Evolutionary conservation across 2,113 vertebrate genomes (phyloP).

Genomic region (Thunnus thynnus): DNA sequence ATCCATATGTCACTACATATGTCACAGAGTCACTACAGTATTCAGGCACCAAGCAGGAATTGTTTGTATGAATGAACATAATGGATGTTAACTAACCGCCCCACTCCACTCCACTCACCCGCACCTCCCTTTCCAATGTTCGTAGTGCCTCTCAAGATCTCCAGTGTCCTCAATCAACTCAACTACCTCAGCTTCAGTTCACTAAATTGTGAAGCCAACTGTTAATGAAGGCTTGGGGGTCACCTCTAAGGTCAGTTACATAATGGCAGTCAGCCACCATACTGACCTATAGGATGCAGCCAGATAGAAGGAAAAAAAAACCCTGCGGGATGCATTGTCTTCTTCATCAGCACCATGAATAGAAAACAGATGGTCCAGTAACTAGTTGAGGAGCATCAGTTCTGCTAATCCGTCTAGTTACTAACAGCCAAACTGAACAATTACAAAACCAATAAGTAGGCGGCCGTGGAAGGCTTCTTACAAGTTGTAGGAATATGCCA

Average conservation of each 20-base stretch:
- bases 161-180: constrained; percentile 18
- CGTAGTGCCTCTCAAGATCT: background rate
- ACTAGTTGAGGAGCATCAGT: constrained; percentile 52
- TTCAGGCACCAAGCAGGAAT: background rate
- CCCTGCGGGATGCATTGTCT: constrained; percentile 33
- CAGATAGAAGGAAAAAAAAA: constrained; percentile 25
- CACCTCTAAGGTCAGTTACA: constrained; percentile 53
- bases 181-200: constrained; percentile 30
- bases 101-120: background rate
- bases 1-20: background rate
- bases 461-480: constrained; percentile 5
- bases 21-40: background rate
- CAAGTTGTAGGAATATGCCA: background rate
- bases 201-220: constrained; percentile 50
- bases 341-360: constrained; percentile 23
- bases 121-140: background rate
- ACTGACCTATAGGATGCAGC: constrained; percentile 57
- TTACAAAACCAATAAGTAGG: constrained; percentile 38
- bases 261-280: constrained; percentile 44
- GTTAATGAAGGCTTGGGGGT: constrained; percentile 47
- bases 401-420: constrained; percentile 54
- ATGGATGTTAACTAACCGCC: background rate
- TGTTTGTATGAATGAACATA: background rate
- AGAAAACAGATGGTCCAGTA: constrained; percentile 71
- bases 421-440: constrained; percentile 54